These are phyloP conservation scores for Henricia sp. DNA, from an alignment of 53 echinoderm and acorn worm genomes.

Conservation along the genomic window DNA sequence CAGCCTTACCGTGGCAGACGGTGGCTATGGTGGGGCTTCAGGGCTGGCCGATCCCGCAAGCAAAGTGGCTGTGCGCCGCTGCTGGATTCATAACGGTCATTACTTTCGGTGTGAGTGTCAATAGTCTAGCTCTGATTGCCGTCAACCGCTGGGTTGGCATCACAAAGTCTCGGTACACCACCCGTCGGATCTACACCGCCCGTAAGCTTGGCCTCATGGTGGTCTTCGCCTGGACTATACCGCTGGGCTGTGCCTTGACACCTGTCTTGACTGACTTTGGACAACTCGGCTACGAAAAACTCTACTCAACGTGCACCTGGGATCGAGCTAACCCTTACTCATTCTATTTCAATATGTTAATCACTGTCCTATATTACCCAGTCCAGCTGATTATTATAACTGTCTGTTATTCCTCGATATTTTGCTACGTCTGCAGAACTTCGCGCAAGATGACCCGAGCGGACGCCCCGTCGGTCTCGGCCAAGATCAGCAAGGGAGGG, in stretches of 20 bases:
- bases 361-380: conserved; percentile 18
- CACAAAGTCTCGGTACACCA: conserved; percentile 36
- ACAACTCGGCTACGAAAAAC: conserved; percentile 59
- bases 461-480: conserved; percentile 43
- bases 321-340: conserved; percentile 8
- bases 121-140: conserved; percentile 53
- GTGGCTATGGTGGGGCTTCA: conserved; percentile 65
- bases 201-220: conserved; percentile 62
- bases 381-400: conserved; percentile 2
- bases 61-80: conserved; percentile 69
- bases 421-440: conserved; percentile 27
- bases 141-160: conserved; percentile 58
- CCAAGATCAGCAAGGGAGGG: not conserved
- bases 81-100: conserved; percentile 71
- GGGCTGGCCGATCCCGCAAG: conserved; percentile 71
- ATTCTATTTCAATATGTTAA: conserved; percentile 15
- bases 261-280: conserved; percentile 55
- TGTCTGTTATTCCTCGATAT: conserved; percentile 18
- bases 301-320: conserved; percentile 52
- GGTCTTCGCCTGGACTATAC: conserved; percentile 49
- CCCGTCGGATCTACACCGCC: conserved; percentile 39
- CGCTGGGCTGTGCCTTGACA: conserved; percentile 10
- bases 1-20: conserved; percentile 74
- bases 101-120: conserved; percentile 75
- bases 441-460: conserved; percentile 28